phyloP scores from a whole-genome alignment of 2,888 invertebrate genomes.

The Eupithecia abbreviata region DNA sequence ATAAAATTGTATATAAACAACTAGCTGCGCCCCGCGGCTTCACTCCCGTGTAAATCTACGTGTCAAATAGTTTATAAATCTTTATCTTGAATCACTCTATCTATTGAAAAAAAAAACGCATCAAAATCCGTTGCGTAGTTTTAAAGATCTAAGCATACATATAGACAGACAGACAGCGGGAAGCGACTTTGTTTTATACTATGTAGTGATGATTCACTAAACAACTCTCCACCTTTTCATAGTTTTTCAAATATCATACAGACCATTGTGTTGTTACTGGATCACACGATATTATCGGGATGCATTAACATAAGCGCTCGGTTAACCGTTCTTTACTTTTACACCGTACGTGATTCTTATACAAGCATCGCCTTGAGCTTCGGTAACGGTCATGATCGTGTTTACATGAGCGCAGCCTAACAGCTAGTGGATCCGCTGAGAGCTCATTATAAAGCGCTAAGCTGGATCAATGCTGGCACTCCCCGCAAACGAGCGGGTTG shows the following conservation, averaged over 20 bases:
- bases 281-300: background rate
- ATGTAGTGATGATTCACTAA: background rate
- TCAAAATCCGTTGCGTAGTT: too few species aligned
- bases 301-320: background rate
- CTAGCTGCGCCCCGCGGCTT: too few species aligned
- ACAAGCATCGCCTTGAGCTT: conserved; percentile 10
- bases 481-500: conserved; percentile 51
- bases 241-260: background rate
- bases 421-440: conserved; percentile 61
- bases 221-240: background rate
- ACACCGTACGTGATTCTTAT: conserved; percentile 5
- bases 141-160: too few species aligned
- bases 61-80: too few species aligned
- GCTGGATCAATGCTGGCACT: conserved; percentile 58
- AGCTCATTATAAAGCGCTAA: conserved; percentile 72
- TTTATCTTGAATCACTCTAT: too few species aligned
- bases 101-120: too few species aligned
- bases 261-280: background rate
- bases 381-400: conserved; percentile 11
- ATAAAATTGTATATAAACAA: too few species aligned
- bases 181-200: too few species aligned
- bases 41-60: too few species aligned
- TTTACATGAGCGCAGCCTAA: conserved; percentile 37
- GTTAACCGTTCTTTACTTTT: conserved; percentile 1
- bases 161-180: too few species aligned